Base-by-base conservation (phyloP, 1,140 invertebrate genomes). In the Philotrypesis tridentata region DNA sequence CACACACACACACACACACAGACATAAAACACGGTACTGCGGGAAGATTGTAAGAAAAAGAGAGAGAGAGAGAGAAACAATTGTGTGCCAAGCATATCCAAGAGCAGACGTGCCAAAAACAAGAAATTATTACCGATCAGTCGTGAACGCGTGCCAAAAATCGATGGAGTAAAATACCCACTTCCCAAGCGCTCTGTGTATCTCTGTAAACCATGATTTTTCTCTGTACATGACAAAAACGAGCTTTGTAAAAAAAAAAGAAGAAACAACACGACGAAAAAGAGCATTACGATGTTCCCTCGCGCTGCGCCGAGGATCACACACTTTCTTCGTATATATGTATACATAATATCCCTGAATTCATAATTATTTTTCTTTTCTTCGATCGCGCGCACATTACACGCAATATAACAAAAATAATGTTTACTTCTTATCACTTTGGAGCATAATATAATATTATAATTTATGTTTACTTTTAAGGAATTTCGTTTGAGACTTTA, bases 121-220 rank as follows among this genome's bases (percentile, higher is more conserved):
- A 78, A 80, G 80, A 68, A 37, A 27, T n/a, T 83, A 82, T 82
- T 55, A 55, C 48, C 48, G 48, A 84, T 82, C 71, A 73, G 80
- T 83, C 75, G 79, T 88, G 82, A 86, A 87, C 83, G 85, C 83
- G 87, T 90, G 89, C 89, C 89, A 90, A 90, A 90, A 55, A 37
- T n/a, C 37, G 23, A 79, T 23, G 23, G 67, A 79, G 48, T 79
- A 33, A 74, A 75, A 65, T 78, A 55, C 55, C 21, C 61, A 78
- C 68, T 82, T 73, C 70, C 48, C 65, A 77, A 17, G 25, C 48
- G 29, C 21, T 31, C 61, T 77, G 33, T 60, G 37, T 21, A 14
- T 71, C 40, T 83, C 7, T 48, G 65, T 43, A 37, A 37, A 55
- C 48, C 17, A 55, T 55, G 21, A 17, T 55, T 55, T 55, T 55